These are phyloP conservation scores for Pterophyllum scalare DNA, from an alignment of 2,113 vertebrate species.

Conservation along the genomic window DNA sequence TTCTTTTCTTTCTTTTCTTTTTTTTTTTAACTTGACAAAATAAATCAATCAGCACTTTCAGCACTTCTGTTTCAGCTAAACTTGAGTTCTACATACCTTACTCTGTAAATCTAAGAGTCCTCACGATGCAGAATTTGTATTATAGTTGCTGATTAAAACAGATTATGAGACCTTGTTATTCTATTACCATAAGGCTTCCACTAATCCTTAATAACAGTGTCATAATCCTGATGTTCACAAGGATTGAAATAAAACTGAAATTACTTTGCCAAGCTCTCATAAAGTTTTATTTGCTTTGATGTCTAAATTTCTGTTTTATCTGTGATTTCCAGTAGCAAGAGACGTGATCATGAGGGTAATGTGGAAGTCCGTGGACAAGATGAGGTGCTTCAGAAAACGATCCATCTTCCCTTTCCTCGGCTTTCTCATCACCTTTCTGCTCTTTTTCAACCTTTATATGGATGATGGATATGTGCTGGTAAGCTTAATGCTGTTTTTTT, in stretches of 20 bases:
- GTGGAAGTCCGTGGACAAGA: conserved; percentile 90
- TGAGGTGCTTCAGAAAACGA: conserved; percentile 95
- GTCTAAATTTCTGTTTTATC: conserved; percentile 10
- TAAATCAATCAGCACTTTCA: background rate
- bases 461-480: conserved; percentile 95
- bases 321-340: conserved; percentile 56
- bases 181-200: background rate
- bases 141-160: background rate
- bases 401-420: conserved; percentile 90
- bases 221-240: conserved; percentile 1
- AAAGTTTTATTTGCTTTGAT: background rate
- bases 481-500: conserved; percentile 57
- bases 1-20: no score
- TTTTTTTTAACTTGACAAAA: no score
- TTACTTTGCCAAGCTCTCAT: background rate
- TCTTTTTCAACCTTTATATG: conserved; percentile 95
- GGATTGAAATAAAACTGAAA: background rate
- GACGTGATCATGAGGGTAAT: conserved; percentile 78
- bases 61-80: background rate
- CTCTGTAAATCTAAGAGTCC: background rate
- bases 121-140: background rate
- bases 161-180: background rate
- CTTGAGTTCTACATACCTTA: background rate
- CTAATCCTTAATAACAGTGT: background rate
- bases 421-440: conserved; percentile 89